Evolutionary conservation across 37 sponge, comb jelly and placozoan species (phyloP), one percentile per base, ranked within the genome.

Genomic region (Eunapius fragilis): DNA sequence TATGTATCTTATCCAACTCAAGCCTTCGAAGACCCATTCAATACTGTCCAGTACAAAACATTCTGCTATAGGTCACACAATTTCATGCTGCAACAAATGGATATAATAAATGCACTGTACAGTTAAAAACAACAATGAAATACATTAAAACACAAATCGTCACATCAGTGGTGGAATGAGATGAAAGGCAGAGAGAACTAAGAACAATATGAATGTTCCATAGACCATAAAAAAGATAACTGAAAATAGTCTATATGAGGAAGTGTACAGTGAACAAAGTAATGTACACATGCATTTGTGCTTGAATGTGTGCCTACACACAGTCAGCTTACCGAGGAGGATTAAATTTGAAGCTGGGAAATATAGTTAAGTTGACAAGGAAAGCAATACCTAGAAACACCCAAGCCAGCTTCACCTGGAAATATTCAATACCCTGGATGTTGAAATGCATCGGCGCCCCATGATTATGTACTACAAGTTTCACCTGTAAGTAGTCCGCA

Each of bases 381-480:
- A 93, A 77, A 4, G 77, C 67, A 26, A 86, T 68, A 36, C 88
- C 91, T 2, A 93, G 86, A 88, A 90, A 89, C 6, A 90, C 90
- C 94, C 94, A 93, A 2, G 87, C 89, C 31, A 93, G 69, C 68
- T 89, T 90, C 13, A 93, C 94, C 87, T 92, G 78, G 27, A 91
- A 69, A 35, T 37, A 85, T 24, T 67, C 69, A 0, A 36, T 26
- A 3, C 24, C 36, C 10, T 35, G 2, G 38, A 85, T 69, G 19
- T 19, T 58, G 58, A 58, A 38, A 58, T 34, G 41, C 32, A 87
- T 87, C 32, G 72, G 34, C 58, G 71, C 31, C 67, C 72, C 77
- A 67, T 25, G 7, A 0, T 77, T 37, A 0, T 77, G 49, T 25
- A 37, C 70, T 19, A 37, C 70, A 24, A 88, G 37, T 49, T 80